phyloP scores from a whole-genome alignment of 2,888 invertebrate species.

The Fissipunctia ypsillon region DNA sequence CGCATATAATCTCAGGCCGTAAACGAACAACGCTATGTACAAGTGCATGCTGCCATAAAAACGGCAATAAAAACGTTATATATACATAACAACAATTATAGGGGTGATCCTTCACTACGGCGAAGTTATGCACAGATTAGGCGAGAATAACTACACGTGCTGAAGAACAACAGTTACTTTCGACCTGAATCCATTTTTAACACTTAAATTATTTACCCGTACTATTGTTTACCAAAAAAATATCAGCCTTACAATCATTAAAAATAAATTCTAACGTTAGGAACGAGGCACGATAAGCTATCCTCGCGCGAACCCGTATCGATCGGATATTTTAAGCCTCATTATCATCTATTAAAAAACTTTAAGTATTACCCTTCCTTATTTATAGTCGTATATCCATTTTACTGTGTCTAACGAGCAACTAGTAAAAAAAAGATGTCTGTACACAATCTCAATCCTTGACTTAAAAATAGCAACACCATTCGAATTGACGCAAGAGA shows the following conservation, averaged over 20 bases:
- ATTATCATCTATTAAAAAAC: constrained; percentile 66
- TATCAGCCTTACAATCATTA: constrained; percentile 85
- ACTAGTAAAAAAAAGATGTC: constrained; percentile 71
- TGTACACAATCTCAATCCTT: constrained; percentile 83
- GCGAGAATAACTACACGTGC: constrained; percentile 83
- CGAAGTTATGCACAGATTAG: constrained; percentile 55
- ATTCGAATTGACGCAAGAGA: constrained; percentile 75
- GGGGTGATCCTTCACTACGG: constrained; percentile 58
- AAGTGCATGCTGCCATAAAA: constrained; percentile 72
- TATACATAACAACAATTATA: constrained; percentile 74
- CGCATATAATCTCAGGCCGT: constrained; percentile 79
- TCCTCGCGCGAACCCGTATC: constrained; percentile 78
- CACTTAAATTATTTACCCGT: constrained; percentile 84
- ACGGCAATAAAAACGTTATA: constrained; percentile 73
- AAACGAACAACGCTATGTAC: constrained; percentile 75
- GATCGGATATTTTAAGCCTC: constrained; percentile 71
- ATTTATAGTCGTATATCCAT: constrained; percentile 75
- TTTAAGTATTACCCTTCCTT: constrained; percentile 67
- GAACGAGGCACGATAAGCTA: constrained; percentile 85
- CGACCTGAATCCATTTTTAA: constrained; percentile 73
- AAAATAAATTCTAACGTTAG: constrained; percentile 87
- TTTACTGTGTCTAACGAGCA: constrained; percentile 65
- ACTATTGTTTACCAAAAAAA: constrained; percentile 82
- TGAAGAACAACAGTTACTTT: constrained; percentile 66
- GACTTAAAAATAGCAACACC: constrained; percentile 73